Conservation (phyloP, 2,888 invertebrate species). For the Ramazzottius varieornatus region DNA sequence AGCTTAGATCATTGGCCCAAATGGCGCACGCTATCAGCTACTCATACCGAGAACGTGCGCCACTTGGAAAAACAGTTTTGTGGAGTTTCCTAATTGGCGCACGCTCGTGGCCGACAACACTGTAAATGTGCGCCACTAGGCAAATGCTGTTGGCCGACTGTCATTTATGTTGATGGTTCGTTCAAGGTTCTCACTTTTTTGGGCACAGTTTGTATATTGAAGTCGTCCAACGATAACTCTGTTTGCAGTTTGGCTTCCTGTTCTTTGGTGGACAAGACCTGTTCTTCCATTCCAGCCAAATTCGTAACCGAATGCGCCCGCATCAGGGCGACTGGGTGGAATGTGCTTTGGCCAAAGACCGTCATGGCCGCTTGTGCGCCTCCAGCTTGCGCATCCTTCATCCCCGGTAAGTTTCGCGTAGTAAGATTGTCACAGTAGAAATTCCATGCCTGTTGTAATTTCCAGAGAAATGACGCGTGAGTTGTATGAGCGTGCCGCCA, state of each 20-base stretch:
- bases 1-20: no score
- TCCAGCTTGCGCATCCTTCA: background rate
- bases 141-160: no score
- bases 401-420: background rate
- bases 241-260: background rate
- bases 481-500: background rate
- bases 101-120: no score
- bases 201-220: background rate
- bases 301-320: background rate
- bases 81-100: no score
- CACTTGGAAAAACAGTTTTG: no score
- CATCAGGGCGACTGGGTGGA: slow-evolving; percentile 3
- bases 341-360: background rate
- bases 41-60: no score
- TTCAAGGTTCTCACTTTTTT: background rate
- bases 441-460: background rate
- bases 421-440: background rate
- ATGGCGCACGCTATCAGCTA: no score
- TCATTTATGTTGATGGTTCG: no score
- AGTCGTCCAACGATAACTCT: background rate
- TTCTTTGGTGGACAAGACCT: background rate
- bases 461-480: background rate
- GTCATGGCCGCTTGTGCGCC: background rate
- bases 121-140: no score
- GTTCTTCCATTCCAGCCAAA: slow-evolving; percentile 1